These are phyloP conservation scores for Cetoscarus ocellatus DNA, from an alignment of 2,797 vertebrate genomes.

Conservation along the genomic window DNA sequence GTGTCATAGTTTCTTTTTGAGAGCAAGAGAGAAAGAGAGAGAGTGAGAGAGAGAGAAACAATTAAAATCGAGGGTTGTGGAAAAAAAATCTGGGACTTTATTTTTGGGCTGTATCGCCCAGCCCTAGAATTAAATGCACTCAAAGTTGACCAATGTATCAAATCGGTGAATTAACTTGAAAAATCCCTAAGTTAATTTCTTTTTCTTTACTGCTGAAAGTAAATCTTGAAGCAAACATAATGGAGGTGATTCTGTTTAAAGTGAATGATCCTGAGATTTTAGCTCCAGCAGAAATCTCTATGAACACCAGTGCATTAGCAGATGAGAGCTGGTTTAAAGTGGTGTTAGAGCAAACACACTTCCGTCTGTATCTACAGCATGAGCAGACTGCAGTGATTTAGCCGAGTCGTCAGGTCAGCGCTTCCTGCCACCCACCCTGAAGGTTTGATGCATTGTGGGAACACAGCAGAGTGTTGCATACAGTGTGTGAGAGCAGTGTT, in stretches of 20 bases:
- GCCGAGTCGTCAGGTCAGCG: slow-evolving; percentile 14
- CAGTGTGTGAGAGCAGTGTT: neutral
- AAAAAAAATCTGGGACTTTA: no score
- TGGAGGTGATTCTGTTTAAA: slow-evolving; percentile 23
- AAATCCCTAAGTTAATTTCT: neutral
- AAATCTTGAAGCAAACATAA: slow-evolving; percentile 16
- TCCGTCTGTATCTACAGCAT: slow-evolving; percentile 14
- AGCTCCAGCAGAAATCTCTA: slow-evolving; percentile 8
- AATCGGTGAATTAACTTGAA: neutral
- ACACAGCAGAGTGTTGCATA: slow-evolving; percentile 9
- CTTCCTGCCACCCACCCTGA: slow-evolving; percentile 7
- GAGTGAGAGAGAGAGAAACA: no score
- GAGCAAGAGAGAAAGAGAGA: no score
- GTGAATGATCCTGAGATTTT: neutral
- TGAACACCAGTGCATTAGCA: slow-evolving; percentile 11
- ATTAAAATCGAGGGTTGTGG: no score
- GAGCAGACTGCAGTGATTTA: slow-evolving; percentile 16
- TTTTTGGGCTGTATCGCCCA: no score
- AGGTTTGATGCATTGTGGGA: slow-evolving; percentile 30
- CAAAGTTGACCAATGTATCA: slow-evolving; percentile 16
- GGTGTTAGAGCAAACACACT: slow-evolving; percentile 19
- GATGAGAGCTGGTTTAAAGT: slow-evolving; percentile 7
- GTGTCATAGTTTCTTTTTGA: no score
- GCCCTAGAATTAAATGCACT: neutral
- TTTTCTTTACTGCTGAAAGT: neutral